A percentile compares a stretch with the other conserved stretches of the same genome.
Conservation (phyloP, 2,888 invertebrate genomes). For the Monochamus alternatus region DNA sequence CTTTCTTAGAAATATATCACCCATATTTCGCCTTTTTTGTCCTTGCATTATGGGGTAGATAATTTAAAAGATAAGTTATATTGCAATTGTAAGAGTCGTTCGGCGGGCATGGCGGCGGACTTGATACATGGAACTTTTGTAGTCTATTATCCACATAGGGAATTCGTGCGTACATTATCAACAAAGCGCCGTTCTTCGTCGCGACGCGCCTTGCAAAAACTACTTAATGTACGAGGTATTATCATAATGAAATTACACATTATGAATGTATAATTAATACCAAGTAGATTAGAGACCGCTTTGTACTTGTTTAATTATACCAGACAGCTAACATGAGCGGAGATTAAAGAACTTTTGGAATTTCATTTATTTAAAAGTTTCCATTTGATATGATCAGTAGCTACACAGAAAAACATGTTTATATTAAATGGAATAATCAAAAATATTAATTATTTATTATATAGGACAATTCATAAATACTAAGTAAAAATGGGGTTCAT, state of each 20-base stretch:
- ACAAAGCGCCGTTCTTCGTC: constrained; percentile 36
- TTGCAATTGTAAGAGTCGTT: constrained; percentile 68
- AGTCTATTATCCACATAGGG: constrained; percentile 35
- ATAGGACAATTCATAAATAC: too few species aligned
- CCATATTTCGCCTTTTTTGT: constrained; percentile 48
- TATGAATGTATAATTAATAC: constrained; percentile 43
- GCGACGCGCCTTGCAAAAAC: constrained; percentile 38
- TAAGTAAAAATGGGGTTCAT: too few species aligned
- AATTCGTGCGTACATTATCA: constrained; percentile 42
- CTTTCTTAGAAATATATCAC: constrained; percentile 30
- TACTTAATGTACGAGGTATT: constrained; percentile 35
- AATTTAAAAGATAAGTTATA: constrained; percentile 67
- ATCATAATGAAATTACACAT: constrained; percentile 42
- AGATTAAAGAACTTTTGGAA: background rate
- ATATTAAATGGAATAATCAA: too few species aligned
- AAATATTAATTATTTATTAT: too few species aligned
- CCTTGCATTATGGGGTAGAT: constrained; percentile 66
- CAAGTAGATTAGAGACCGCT: constrained; percentile 17
- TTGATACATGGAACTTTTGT: constrained; percentile 37
- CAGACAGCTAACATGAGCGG: background rate
- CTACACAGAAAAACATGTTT: too few species aligned
- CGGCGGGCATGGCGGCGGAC: constrained; percentile 65
- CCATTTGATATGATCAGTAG: background rate
- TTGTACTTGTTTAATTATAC: constrained; percentile 23
- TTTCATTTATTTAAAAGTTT: constrained; percentile 6